Evolutionary conservation across 2,797 vertebrate species (phyloP).

Genomic region (Eulemur mongoz): DNA sequence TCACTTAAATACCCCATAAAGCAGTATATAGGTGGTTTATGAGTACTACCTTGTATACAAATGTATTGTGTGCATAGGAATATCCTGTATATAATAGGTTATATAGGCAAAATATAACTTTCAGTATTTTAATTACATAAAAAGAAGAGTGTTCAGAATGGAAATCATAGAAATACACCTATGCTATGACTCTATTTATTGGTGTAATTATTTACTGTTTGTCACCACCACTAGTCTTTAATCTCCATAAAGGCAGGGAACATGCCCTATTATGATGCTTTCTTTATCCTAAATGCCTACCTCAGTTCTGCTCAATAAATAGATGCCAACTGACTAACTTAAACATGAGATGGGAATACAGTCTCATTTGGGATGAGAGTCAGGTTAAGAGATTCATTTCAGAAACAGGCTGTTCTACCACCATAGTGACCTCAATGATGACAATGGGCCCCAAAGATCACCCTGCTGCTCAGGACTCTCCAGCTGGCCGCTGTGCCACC

Average conservation of each 20-base stretch:
- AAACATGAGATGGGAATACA: not conserved
- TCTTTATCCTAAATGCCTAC: not conserved
- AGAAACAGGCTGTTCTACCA: not conserved
- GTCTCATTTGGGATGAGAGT: not conserved
- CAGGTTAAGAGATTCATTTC: not conserved
- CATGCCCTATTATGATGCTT: not conserved
- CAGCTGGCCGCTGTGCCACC: not conserved
- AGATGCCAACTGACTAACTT: not conserved
- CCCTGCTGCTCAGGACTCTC: not conserved
- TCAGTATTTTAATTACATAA: conserved; percentile 7
- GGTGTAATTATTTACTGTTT: not conserved
- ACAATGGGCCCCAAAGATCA: not conserved
- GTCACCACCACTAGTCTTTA: not conserved
- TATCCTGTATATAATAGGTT: not conserved
- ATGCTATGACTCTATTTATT: not conserved
- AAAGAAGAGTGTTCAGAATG: conserved; percentile 19
- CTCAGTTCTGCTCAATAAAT: conserved; percentile 28
- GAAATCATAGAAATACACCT: not conserved
- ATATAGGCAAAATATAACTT: conserved; percentile 12
- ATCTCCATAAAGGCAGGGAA: not conserved
- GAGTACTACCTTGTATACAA: not conserved
- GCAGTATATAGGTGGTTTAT: not conserved
- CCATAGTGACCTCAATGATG: not conserved
- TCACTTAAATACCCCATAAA: not conserved
- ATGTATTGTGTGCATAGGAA: not conserved